phyloP scores from a whole-genome alignment of 2,888 invertebrate species.

The Synanthedon tipuliformis region DNA sequence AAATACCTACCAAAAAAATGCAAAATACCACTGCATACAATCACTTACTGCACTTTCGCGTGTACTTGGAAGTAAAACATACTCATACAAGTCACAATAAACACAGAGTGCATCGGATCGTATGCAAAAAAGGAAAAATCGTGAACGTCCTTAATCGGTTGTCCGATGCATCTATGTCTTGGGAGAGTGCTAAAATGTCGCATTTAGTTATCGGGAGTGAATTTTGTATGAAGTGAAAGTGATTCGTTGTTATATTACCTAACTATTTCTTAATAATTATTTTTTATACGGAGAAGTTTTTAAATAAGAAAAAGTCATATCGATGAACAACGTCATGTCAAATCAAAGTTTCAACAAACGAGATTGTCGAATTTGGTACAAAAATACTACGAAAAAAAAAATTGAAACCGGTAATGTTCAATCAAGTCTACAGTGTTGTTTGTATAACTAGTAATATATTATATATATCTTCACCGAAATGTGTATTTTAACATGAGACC shows the following conservation, averaged over 20 bases:
- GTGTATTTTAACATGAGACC: too few relatives aligned
- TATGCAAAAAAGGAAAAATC: conserved; percentile 29
- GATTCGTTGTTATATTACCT: too few relatives aligned
- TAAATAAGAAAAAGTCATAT: too few relatives aligned
- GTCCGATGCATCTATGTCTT: conserved; percentile 16
- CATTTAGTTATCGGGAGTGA: background rate
- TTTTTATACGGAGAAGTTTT: too few relatives aligned
- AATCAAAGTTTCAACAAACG: too few relatives aligned
- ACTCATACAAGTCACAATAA: conserved; percentile 5
- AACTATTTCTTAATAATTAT: too few relatives aligned
- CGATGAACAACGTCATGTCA: background rate
- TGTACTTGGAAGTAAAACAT: background rate
- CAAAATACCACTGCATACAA: background rate
- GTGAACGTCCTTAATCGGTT: conserved; percentile 30
- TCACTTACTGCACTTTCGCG: background rate
- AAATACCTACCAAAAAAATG: background rate
- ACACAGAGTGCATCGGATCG: conserved; percentile 10
- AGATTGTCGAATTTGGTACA: too few relatives aligned
- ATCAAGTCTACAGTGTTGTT: too few relatives aligned
- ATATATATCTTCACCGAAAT: too few relatives aligned
- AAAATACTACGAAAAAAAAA: background rate
- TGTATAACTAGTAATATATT: too few relatives aligned
- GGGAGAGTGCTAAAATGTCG: conserved; percentile 26
- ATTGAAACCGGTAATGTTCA: background rate
- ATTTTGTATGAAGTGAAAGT: too few relatives aligned